Evolutionary conservation across 2,113 vertebrate genomes (phyloP).

Genomic region (Sphyrna mokarran): DNA sequence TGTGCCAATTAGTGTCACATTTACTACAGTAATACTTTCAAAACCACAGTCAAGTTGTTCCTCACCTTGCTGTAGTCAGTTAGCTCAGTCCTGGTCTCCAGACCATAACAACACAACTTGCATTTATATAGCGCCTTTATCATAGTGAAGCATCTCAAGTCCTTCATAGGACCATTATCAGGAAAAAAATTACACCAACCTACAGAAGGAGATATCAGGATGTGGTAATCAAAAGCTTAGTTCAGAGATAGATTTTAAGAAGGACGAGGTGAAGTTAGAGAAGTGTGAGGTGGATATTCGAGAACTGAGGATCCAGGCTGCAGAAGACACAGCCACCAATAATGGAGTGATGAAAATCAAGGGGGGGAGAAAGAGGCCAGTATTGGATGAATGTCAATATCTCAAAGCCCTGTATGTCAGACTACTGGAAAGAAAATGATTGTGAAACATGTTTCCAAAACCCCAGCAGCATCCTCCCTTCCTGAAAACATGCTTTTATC

Average conservation of each 20-base stretch:
- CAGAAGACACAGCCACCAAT: not conserved
- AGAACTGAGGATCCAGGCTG: not conserved
- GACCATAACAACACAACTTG: not conserved
- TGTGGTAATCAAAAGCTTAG: not conserved
- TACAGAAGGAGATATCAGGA: not conserved
- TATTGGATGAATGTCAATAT: not conserved
- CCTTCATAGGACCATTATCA: not conserved
- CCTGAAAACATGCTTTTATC: not conserved
- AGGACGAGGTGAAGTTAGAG: not conserved
- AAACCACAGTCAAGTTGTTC: too few relatives aligned
- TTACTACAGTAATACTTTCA: too few relatives aligned
- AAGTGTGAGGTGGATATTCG: too few relatives aligned
- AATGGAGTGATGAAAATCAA: not conserved
- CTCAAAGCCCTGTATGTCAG: too few relatives aligned
- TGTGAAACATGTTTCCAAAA: not conserved
- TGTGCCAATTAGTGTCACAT: not conserved
- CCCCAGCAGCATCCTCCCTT: not conserved
- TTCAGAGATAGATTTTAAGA: not conserved
- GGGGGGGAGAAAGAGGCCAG: not conserved
- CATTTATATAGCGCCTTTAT: not conserved
- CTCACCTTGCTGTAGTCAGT: not conserved
- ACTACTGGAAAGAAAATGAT: too few relatives aligned
- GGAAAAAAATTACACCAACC: not conserved
- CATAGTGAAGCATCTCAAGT: not conserved
- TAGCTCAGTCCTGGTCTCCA: not conserved